These are phyloP conservation scores for Hylaeus volcanicus DNA, from an alignment of 1,140 invertebrate species.

Conservation along the genomic window DNA sequence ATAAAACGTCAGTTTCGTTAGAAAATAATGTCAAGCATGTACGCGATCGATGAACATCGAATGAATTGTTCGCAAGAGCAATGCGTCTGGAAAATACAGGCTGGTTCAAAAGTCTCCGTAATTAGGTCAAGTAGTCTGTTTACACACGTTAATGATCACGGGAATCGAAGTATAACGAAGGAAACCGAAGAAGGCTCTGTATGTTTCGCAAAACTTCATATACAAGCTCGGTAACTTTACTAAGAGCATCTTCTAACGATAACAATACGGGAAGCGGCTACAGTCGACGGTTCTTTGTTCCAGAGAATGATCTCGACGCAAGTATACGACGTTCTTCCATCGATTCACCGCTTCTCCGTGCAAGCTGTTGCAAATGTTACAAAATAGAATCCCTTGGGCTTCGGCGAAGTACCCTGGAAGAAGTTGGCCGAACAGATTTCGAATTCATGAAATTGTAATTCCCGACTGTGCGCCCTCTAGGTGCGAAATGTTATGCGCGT, in stretches of 20 bases:
- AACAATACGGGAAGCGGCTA: background rate
- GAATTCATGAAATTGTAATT: conserved; percentile 43
- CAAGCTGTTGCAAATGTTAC: background rate
- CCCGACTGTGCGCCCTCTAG: background rate
- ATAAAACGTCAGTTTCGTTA: too few species aligned
- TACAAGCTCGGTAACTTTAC: too few species aligned
- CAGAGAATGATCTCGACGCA: background rate
- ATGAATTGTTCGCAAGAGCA: background rate
- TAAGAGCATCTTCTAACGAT: too few species aligned
- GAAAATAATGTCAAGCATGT: too few species aligned
- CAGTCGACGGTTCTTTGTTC: background rate
- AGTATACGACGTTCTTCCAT: background rate
- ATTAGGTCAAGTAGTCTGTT: too few species aligned
- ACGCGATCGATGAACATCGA: too few species aligned
- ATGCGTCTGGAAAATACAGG: too few species aligned
- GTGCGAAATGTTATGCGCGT: conserved; percentile 7
- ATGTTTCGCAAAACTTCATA: too few species aligned
- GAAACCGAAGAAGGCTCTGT: too few species aligned
- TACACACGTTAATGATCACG: too few species aligned
- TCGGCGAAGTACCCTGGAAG: background rate
- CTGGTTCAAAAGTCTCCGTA: too few species aligned
- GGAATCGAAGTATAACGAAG: too few species aligned
- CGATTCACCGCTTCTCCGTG: background rate
- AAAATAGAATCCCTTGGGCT: background rate
- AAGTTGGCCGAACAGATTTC: conserved; percentile 7